Evolutionary conservation across 2,113 vertebrate genomes (phyloP).

Genomic region (Boulengeromyrus knoepffleri): DNA sequence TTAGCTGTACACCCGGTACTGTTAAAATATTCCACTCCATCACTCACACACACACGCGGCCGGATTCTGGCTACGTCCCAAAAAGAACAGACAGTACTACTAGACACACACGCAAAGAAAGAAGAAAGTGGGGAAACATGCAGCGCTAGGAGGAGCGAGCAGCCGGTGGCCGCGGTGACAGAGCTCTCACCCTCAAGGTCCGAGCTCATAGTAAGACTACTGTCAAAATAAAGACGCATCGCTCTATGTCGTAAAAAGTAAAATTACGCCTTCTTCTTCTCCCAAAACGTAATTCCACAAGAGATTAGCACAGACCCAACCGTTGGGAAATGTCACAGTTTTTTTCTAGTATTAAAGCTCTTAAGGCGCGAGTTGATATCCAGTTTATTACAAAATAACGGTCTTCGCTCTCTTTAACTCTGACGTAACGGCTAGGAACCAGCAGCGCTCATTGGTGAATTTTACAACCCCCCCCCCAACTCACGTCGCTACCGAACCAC

Average conservation of each 20-base stretch:
- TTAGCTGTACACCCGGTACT: not conserved
- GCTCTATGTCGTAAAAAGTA: not conserved
- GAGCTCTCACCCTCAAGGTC: conserved; percentile 9
- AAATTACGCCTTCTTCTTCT: not conserved
- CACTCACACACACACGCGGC: not conserved
- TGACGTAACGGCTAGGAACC: not conserved
- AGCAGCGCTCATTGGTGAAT: not conserved
- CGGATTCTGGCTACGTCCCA: not conserved
- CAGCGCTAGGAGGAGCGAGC: not conserved
- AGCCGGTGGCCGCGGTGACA: not conserved
- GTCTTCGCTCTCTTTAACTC: conserved; percentile 9
- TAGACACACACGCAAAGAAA: not conserved
- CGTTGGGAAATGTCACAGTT: not conserved
- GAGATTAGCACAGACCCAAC: not conserved
- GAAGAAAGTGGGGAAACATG: not conserved
- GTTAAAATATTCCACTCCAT: not conserved
- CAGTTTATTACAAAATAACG: conserved; percentile 2
- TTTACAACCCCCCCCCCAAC: not conserved
- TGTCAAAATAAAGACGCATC: conserved; percentile 4
- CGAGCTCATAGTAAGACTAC: conserved; percentile 3
- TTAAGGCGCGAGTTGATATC: not conserved
- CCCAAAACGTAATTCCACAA: not conserved
- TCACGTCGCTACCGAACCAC: conserved; percentile 20
- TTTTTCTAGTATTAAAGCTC: not conserved
- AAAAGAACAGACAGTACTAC: not conserved